Percentiles rank a stretch among this genome's conserved stretches.
Conservation (phyloP, 2,113 vertebrate species). For the Otus sunia region DNA sequence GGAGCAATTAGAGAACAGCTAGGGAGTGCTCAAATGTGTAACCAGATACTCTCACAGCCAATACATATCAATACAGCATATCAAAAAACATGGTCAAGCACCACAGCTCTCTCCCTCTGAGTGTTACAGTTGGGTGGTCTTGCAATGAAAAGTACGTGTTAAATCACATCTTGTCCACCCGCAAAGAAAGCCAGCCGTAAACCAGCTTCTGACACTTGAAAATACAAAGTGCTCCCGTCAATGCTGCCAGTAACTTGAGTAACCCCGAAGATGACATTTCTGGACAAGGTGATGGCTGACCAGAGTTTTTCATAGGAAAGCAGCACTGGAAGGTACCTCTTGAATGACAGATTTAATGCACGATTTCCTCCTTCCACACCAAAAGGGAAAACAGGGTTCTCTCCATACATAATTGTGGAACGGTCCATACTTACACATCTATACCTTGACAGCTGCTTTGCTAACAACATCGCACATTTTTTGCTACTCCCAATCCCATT, state of each 20-base stretch:
- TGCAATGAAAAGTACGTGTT: not conserved
- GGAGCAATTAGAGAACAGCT: slow-evolving; percentile 48
- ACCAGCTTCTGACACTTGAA: not conserved
- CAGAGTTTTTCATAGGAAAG: not conserved
- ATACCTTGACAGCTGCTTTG: not conserved
- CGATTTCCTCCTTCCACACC: not conserved
- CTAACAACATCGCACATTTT: not conserved
- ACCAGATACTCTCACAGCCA: slow-evolving; percentile 37
- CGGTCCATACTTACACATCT: not conserved
- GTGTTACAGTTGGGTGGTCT: slow-evolving; percentile 49
- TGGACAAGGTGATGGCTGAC: not conserved
- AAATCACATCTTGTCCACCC: slow-evolving; percentile 49
- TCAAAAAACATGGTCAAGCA: slow-evolving; percentile 15
- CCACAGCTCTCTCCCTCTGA: not conserved
- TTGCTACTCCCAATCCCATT: rapidly evolving
- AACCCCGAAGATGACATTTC: not conserved
- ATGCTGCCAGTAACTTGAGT: not conserved
- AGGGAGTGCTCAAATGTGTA: slow-evolving; percentile 35
- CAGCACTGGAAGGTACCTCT: not conserved
- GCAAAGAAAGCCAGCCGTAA: not conserved
- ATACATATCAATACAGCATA: slow-evolving; percentile 46
- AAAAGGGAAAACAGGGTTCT: not conserved
- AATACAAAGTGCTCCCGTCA: slow-evolving; percentile 7
- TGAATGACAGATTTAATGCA: not conserved
- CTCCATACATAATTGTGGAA: not conserved